Evolutionary conservation across 2,797 vertebrate genomes (phyloP).

Genomic region (Acrossocheilus fasciatus): DNA sequence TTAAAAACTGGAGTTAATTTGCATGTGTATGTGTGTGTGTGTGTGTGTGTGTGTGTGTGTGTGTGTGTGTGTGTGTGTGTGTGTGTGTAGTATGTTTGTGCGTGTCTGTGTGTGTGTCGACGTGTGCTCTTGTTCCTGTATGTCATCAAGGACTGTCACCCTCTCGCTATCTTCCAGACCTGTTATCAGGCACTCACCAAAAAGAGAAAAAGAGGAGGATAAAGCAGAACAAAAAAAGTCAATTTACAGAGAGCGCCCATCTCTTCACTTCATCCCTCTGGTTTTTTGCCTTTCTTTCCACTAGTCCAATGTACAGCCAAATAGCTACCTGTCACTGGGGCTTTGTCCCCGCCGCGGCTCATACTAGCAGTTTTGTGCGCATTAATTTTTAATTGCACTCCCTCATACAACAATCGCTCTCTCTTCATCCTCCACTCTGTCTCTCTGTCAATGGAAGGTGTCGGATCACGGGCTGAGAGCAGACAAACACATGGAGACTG

Average conservation of each 20-base stretch:
- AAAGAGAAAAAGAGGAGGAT: slow-evolving; percentile 59
- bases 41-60: background rate
- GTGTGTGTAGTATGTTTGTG: background rate
- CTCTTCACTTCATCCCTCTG: slow-evolving; percentile 52
- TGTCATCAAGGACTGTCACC: slow-evolving; percentile 51
- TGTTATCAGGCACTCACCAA: slow-evolving; percentile 52
- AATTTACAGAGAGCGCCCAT: slow-evolving; percentile 58
- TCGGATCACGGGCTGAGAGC: slow-evolving; percentile 50
- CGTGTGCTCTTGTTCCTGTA: slow-evolving; percentile 29
- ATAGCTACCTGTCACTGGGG: slow-evolving; percentile 69
- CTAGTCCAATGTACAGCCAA: slow-evolving; percentile 67
- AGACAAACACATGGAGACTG: slow-evolving; percentile 47
- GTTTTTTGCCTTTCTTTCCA: slow-evolving; percentile 58
- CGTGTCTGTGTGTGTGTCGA: background rate
- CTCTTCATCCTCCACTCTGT: slow-evolving; percentile 64
- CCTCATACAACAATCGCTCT: slow-evolving; percentile 63
- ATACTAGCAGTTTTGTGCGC: slow-evolving; percentile 66
- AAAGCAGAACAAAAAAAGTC: slow-evolving; percentile 64
- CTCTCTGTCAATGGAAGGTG: slow-evolving; percentile 59
- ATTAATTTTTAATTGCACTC: slow-evolving; percentile 71
- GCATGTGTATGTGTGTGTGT: slow-evolving; percentile 6
- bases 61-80: background rate
- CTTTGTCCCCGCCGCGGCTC: slow-evolving; percentile 66
- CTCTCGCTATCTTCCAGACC: slow-evolving; percentile 49
- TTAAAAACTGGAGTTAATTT: slow-evolving; percentile 35